Evolutionary conservation across 2,797 vertebrate species (phyloP).

Genomic region (Pseudotriccus pelzelni): DNA sequence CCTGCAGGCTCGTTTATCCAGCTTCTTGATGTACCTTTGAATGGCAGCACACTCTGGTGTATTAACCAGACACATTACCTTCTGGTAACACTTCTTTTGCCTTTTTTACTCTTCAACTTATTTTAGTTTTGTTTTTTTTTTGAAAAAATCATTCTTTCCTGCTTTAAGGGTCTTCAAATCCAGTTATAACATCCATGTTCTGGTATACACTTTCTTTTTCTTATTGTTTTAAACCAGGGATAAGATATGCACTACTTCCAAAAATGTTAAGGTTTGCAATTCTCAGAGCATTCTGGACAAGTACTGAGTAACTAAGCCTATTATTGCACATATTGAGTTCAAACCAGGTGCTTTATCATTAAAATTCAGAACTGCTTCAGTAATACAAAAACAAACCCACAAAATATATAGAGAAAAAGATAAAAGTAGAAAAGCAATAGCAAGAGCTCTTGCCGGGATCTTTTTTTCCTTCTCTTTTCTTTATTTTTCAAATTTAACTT

Average conservation of each 20-base stretch:
- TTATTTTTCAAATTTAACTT: slow-evolving; percentile 3
- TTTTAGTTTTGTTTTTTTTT: accelerated
- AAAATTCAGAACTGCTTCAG: slow-evolving; percentile 39
- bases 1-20: background rate
- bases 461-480: background rate
- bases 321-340: background rate
- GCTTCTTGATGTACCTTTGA: background rate
- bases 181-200: background rate
- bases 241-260: background rate
- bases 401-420: slow-evolving; percentile 13
- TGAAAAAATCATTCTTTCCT: background rate
- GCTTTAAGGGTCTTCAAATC: background rate
- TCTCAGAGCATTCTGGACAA: slow-evolving; percentile 15
- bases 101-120: background rate
- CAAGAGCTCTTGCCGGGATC: background rate
- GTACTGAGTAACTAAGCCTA: slow-evolving; percentile 22
- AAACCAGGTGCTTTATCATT: slow-evolving; percentile 49
- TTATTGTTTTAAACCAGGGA: background rate
- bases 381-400: slow-evolving; percentile 15
- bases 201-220: background rate
- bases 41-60: background rate
- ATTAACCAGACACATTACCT: background rate
- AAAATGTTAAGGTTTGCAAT: slow-evolving; percentile 3
- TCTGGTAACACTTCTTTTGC: background rate
- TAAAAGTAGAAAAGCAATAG: background rate